Conservation (phyloP, 2,113 vertebrate species). For the Polypterus bichir region DNA sequence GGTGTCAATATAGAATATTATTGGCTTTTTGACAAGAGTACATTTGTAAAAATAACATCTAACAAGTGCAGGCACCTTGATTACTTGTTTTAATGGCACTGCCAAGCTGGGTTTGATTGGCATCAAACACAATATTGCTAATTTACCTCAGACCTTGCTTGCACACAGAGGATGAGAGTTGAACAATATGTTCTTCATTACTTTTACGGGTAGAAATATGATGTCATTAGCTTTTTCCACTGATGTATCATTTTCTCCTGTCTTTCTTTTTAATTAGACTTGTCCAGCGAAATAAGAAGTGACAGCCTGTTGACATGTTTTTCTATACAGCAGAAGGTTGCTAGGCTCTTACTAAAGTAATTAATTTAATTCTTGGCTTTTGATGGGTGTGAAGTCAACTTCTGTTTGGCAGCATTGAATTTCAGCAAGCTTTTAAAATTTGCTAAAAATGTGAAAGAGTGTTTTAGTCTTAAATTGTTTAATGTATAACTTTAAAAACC, state of each 20-base stretch:
- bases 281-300: conserved; percentile 31
- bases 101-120: neutral
- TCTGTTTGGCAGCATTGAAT: neutral
- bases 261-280: conserved; percentile 27
- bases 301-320: conserved; percentile 46
- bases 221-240: conserved; percentile 36
- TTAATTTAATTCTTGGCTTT: conserved; percentile 9
- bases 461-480: conserved; percentile 43
- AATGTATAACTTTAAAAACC: conserved; percentile 46
- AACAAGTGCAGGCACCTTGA: no score
- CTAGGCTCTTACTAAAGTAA: conserved; percentile 13
- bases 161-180: neutral
- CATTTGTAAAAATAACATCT: no score
- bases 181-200: conserved; percentile 17
- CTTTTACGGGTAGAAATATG: conserved; percentile 20
- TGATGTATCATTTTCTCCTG: conserved; percentile 27
- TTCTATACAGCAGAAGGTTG: conserved; percentile 21
- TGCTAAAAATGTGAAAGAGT: neutral
- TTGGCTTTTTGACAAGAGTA: no score
- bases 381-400: conserved; percentile 14
- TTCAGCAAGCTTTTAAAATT: neutral
- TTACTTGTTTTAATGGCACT: neutral
- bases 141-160: conserved; percentile 2
- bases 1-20: no score
- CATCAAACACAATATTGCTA: neutral